These are phyloP conservation scores for Erebia aethiops DNA, from an alignment of 2,888 invertebrate genomes.

Conservation along the genomic window DNA sequence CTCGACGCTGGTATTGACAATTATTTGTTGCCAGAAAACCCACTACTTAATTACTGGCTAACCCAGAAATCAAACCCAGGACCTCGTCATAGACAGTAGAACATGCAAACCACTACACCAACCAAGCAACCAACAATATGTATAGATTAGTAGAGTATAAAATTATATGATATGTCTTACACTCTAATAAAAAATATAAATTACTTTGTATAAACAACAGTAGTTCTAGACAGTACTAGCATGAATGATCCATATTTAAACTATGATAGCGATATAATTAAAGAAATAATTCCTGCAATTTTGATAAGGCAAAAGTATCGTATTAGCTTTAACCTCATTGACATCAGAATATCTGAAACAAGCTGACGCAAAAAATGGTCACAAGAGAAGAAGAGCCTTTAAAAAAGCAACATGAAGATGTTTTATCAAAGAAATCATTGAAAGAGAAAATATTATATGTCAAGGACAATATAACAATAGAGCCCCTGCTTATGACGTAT, in stretches of 20 bases:
- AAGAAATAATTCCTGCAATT: constrained; percentile 13
- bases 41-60: no score
- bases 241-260: constrained; percentile 23
- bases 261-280: constrained; percentile 30
- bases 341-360: constrained; percentile 26
- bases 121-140: no score
- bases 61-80: no score
- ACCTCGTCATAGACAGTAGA: no score
- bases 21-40: no score
- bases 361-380: constrained; percentile 50
- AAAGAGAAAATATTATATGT: constrained; percentile 73
- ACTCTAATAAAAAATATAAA: neutral
- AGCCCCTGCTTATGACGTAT: constrained; percentile 85
- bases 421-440: constrained; percentile 57
- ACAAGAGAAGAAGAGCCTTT: constrained; percentile 61
- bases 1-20: no score
- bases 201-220: neutral
- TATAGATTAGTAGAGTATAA: neutral
- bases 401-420: constrained; percentile 46
- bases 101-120: no score
- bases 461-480: constrained; percentile 84
- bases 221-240: neutral
- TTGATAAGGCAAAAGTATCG: constrained; percentile 4
- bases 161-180: neutral
- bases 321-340: constrained; percentile 15